phyloP scores from a whole-genome alignment of 1,140 invertebrate genomes.

The Pachypeltis micranthus region DNA sequence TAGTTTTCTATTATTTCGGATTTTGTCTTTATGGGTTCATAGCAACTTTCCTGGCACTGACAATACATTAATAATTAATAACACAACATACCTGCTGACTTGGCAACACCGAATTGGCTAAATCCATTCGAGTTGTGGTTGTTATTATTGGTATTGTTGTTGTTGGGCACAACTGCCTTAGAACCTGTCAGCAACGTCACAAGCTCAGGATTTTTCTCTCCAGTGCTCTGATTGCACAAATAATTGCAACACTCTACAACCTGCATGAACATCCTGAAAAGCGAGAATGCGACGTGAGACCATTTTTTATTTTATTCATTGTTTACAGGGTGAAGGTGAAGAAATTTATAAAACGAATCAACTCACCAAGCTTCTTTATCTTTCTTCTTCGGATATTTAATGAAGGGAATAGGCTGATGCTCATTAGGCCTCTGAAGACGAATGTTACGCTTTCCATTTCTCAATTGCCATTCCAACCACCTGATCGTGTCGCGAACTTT shows the following conservation, averaged over 20 bases:
- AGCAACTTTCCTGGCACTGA: too few species aligned
- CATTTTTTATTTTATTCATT: too few species aligned
- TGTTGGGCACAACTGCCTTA: constrained; percentile 33
- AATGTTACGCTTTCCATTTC: constrained; percentile 68
- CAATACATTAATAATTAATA: too few species aligned
- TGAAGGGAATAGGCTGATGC: constrained; percentile 52
- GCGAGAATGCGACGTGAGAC: neutral
- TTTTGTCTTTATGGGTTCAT: too few species aligned
- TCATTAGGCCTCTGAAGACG: constrained; percentile 70
- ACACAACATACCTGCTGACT: constrained; percentile 42
- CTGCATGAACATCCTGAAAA: constrained; percentile 47
- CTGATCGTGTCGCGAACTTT: constrained; percentile 77
- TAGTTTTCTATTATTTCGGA: too few species aligned
- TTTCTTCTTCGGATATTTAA: constrained; percentile 56
- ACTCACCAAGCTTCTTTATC: constrained; percentile 51
- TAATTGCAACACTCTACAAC: constrained; percentile 59
- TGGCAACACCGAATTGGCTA: constrained; percentile 41
- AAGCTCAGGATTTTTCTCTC: constrained; percentile 38
- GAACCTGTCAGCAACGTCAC: constrained; percentile 48
- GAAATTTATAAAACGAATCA: neutral
- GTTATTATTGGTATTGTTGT: constrained; percentile 11
- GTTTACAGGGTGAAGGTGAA: neutral
- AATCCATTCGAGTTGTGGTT: constrained; percentile 29
- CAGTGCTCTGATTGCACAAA: constrained; percentile 45
- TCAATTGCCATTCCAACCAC: constrained; percentile 78